Evolutionary conservation across 2,888 invertebrate species (phyloP), one percentile per base, ranked within the genome.

Genomic region (Halocaridina rubra): DNA sequence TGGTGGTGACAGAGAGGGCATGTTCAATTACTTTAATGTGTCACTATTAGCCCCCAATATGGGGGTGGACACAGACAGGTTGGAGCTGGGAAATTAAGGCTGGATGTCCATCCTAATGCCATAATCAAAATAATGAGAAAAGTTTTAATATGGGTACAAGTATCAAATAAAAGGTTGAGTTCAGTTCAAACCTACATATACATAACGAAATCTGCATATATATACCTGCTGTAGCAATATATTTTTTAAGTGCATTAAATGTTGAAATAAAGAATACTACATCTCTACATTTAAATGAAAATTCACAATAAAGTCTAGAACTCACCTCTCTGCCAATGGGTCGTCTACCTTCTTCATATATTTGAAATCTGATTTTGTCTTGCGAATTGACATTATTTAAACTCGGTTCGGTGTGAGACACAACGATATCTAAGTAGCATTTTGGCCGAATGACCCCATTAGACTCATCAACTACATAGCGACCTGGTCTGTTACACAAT

Each of bases 341-440:
- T 61, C 72, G 57, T 19, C 29, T 72, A 27, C 78, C 82, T n/a
- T 82, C 82, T 59, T 82, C 82, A 59, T 16, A 72, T n/a, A 82
- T 61, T n/a, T 27, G 13, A 32, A 82, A 39, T 4, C 82, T 69
- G 10, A 82, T 13, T 29, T 53, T 64, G 32, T 82, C 81, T 4
- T 27, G 53, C 0, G 64, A n/a, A 22, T 27, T 29, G 13, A 69
- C 81, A 29, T 81, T 69, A n/a, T 22, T 75, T 8, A 77, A 57
- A 5, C 57, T 57, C 5, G 76, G 53, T 19, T 69, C 74, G 22
- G 46, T 57, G n/a, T 74, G 24, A 19, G 61, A 78, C 30, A 82
- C 59, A 8, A 78, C 72, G 57, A 82, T 77, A 10, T 72, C 75
- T 30, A 78, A 5, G 3, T 72, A 76, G n/a, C 72, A 61, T 22